A percentile compares a stretch with the other conserved stretches of the same genome.
Conservation (phyloP, 2,113 vertebrate species). For the Salvator merianae region DNA sequence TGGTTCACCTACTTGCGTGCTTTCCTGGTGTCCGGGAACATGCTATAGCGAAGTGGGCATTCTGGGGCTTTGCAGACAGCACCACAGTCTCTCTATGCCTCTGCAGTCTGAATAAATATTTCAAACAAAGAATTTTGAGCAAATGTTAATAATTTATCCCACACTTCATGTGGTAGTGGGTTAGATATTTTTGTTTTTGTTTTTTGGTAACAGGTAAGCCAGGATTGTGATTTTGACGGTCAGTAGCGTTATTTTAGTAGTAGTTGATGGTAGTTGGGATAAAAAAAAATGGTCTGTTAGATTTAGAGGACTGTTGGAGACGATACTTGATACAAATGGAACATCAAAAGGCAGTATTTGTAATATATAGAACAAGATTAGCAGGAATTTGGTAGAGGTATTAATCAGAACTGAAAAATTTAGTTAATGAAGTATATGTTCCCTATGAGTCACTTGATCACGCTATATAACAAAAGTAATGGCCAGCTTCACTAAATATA, state of each 20-base stretch:
- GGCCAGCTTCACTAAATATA: neutral
- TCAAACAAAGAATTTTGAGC: neutral
- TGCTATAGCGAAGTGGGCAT: no score
- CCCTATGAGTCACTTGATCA: constrained; percentile 1
- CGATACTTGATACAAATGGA: neutral
- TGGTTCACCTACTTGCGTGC: no score
- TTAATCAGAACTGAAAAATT: neutral
- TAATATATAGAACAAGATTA: neutral
- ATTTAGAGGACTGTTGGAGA: neutral
- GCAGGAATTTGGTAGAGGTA: neutral
- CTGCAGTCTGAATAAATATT: neutral
- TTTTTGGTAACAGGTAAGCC: neutral
- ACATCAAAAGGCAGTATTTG: neutral
- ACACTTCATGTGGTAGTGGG: neutral
- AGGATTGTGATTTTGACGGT: neutral
- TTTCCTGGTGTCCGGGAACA: no score
- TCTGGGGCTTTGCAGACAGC: no score
- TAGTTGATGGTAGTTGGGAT: neutral
- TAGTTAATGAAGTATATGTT: neutral
- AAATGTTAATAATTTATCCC: neutral
- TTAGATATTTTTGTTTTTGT: neutral
- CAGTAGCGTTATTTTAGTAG: neutral
- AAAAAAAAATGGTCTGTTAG: neutral
- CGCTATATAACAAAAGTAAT: neutral
- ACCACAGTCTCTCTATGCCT: neutral